phyloP scores from a whole-genome alignment of 2,113 vertebrate species.

The Montifringilla adamsi region DNA sequence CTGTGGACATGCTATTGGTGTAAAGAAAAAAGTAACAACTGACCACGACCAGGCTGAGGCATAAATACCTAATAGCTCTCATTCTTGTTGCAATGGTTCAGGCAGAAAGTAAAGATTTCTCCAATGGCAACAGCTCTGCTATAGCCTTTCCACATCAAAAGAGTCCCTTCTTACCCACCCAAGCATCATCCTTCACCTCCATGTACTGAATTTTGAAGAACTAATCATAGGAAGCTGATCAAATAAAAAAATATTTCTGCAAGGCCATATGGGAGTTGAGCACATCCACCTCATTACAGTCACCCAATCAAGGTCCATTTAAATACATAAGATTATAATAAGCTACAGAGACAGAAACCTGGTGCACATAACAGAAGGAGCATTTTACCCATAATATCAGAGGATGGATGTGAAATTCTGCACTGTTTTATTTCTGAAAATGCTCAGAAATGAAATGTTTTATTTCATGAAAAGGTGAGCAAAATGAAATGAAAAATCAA shows the following conservation, averaged over 20 bases:
- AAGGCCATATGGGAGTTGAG: not conserved
- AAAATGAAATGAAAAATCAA: not conserved
- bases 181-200: not conserved
- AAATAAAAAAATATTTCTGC: not conserved
- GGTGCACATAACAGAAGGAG: not conserved
- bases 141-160: not conserved
- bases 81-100: not conserved
- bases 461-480: not conserved
- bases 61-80: not conserved
- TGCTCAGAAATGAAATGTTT: not conserved
- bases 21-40: not conserved
- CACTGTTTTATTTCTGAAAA: not conserved
- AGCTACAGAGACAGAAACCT: not conserved
- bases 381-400: not conserved
- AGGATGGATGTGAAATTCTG: not conserved
- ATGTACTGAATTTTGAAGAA: not conserved
- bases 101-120: not conserved
- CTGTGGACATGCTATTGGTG: not conserved
- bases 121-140: not conserved
- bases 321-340: not conserved
- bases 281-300: not conserved
- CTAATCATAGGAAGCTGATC: not conserved
- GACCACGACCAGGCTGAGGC: not conserved
- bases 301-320: not conserved
- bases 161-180: not conserved